Conservation (phyloP, 1,140 invertebrate genomes). For the Drosophila bocqueti region DNA sequence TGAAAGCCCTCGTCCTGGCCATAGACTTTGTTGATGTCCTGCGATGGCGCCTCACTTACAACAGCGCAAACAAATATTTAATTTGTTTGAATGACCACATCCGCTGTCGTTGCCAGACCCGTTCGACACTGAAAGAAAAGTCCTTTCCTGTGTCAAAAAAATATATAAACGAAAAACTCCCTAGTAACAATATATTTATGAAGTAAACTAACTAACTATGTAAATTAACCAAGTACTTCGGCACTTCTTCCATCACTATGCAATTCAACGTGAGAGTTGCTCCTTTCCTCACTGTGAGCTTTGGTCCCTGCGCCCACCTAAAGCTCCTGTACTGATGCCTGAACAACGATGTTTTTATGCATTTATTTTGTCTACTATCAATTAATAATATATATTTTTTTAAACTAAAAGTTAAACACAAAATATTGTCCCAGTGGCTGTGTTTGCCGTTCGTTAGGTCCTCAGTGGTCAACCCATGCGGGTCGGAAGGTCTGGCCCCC, state of each 20-base stretch:
- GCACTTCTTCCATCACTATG: neutral
- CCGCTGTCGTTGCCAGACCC: slow-evolving; percentile 41
- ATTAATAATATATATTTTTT: neutral
- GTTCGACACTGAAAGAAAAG: neutral
- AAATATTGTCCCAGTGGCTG: slow-evolving; percentile 2
- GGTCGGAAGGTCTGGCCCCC: slow-evolving; percentile 8
- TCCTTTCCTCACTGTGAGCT: neutral
- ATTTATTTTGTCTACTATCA: neutral
- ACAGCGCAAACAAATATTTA: slow-evolving; percentile 47
- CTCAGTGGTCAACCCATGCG: slow-evolving; percentile 28
- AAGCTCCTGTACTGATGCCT: neutral
- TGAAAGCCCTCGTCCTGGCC: slow-evolving; percentile 11
- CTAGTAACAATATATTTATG: neutral
- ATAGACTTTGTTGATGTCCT: slow-evolving; percentile 30
- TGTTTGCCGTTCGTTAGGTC: slow-evolving; percentile 59
- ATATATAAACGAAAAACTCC: neutral
- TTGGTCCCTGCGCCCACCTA: neutral
- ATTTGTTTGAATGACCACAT: slow-evolving; percentile 25
- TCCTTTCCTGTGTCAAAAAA: neutral
- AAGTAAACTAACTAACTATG: neutral
- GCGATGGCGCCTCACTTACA: slow-evolving; percentile 53
- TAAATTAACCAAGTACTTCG: too few species aligned
- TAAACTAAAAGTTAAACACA: neutral
- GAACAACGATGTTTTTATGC: too few species aligned
- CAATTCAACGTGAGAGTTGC: neutral